These are phyloP conservation scores for Pyrochroa serraticornis DNA, from an alignment of 2,888 invertebrate species.

Conservation along the genomic window DNA sequence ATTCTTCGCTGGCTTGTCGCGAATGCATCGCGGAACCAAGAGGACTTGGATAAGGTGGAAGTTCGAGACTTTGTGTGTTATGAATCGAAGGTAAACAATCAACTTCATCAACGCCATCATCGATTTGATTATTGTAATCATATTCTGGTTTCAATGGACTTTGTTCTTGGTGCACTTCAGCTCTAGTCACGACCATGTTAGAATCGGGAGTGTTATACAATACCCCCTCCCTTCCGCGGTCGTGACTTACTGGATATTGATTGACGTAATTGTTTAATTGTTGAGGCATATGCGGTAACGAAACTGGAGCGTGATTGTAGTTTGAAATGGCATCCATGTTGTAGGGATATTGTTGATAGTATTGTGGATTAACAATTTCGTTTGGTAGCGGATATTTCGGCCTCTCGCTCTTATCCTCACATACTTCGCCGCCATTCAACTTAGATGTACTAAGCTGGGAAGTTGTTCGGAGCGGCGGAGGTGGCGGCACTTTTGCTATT, in stretches of 20 bases:
- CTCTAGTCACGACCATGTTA: constrained; percentile 73
- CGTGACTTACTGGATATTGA: not conserved
- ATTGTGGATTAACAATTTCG: constrained; percentile 34
- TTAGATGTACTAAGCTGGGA: constrained; percentile 80
- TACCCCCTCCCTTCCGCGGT: not conserved
- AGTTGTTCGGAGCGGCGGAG: constrained; percentile 84
- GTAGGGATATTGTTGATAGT: constrained; percentile 60
- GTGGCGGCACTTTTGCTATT: constrained; percentile 83
- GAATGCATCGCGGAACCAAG: constrained; percentile 80
- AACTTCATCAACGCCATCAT: constrained; percentile 67
- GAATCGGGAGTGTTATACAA: constrained; percentile 31
- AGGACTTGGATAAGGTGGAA: constrained; percentile 84
- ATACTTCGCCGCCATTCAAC: constrained; percentile 63
- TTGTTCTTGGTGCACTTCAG: constrained; percentile 85
- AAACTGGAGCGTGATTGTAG: constrained; percentile 38
- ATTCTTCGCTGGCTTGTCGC: constrained; percentile 86
- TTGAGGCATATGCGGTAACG: constrained; percentile 41
- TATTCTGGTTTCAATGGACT: constrained; percentile 63
- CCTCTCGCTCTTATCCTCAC: constrained; percentile 58
- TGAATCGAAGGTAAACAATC: constrained; percentile 65
- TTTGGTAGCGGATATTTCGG: constrained; percentile 59
- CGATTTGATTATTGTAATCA: constrained; percentile 31
- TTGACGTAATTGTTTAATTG: not conserved
- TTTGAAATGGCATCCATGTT: constrained; percentile 17
- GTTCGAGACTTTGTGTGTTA: constrained; percentile 62